Conservation (phyloP, 2,797 vertebrate genomes). For the Acropternis orthonyx region DNA sequence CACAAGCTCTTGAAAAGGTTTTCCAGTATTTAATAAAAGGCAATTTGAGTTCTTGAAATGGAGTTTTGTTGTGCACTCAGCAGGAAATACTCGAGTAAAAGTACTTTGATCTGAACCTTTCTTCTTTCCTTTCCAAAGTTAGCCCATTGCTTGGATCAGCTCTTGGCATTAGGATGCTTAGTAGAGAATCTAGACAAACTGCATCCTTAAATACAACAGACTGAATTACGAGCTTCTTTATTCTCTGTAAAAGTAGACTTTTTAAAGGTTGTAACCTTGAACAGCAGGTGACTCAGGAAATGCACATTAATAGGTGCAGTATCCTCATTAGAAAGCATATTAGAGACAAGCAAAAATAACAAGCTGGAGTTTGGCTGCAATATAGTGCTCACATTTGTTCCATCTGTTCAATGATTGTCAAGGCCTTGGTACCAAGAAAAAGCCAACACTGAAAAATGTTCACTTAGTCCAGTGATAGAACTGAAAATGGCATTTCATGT, state of each 20-base stretch:
- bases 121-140: not conserved
- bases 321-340: not conserved
- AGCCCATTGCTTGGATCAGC: not conserved
- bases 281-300: not conserved
- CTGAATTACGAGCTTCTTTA: not conserved
- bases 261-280: not conserved
- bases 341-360: not conserved
- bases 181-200: not conserved
- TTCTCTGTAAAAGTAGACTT: not conserved
- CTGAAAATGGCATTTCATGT: not conserved
- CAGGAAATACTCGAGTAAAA: not conserved
- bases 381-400: not conserved
- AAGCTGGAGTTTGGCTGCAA: not conserved
- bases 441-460: not conserved
- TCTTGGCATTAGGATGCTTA: not conserved
- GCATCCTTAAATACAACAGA: not conserved
- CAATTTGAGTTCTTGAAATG: not conserved
- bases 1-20: not conserved
- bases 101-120: not conserved
- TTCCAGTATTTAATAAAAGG: conserved; percentile 51
- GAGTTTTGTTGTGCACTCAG: conserved; percentile 1
- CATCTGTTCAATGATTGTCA: not conserved
- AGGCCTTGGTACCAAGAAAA: not conserved
- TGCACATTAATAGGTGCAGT: not conserved
- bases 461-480: not conserved